Percentiles rank a stretch among this genome's conserved stretches.
phyloP scores from a whole-genome alignment of 2,797 vertebrate genomes.

The Sebastes hubbsi region DNA sequence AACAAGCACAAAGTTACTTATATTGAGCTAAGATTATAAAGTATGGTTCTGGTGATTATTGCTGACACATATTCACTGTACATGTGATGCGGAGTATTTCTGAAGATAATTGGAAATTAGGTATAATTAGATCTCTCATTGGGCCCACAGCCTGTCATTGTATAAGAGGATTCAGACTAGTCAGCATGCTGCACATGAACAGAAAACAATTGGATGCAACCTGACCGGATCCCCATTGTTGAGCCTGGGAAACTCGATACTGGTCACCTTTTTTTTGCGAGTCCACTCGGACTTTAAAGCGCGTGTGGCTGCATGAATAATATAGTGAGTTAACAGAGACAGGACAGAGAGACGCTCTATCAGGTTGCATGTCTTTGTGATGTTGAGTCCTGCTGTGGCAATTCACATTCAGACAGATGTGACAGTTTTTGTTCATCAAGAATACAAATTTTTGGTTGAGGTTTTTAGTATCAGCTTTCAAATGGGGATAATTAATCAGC shows the following conservation, averaged over 20 bases:
- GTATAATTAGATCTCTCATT: slow-evolving; percentile 10
- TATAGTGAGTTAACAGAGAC: slow-evolving; percentile 79
- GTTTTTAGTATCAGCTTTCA: not conserved
- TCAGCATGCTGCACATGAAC: slow-evolving; percentile 64
- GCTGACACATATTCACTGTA: not conserved
- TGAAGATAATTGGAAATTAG: not conserved
- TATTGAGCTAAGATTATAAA: not conserved
- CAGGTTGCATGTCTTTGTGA: slow-evolving; percentile 62
- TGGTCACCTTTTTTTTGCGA: slow-evolving; percentile 75
- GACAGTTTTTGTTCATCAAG: not conserved
- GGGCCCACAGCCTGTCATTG: not conserved
- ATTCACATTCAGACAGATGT: not conserved
- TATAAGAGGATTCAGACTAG: slow-evolving; percentile 50
- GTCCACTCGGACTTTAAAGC: slow-evolving; percentile 80
- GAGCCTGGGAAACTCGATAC: slow-evolving; percentile 76
- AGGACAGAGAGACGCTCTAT: slow-evolving; percentile 68
- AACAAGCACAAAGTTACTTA: not conserved
- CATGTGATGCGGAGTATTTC: not conserved
- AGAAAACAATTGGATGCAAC: slow-evolving; percentile 70
- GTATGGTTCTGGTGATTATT: not conserved
- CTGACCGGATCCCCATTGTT: slow-evolving; percentile 82
- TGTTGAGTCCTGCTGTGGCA: not conserved
- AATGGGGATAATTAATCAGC: not conserved
- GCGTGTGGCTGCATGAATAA: slow-evolving; percentile 92
- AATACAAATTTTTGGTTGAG: not conserved